A percentile compares a stretch with the other conserved stretches of the same genome.
Evolutionary conservation across 2,797 vertebrate genomes (phyloP).

Genomic region (Labeo calbasu): DNA sequence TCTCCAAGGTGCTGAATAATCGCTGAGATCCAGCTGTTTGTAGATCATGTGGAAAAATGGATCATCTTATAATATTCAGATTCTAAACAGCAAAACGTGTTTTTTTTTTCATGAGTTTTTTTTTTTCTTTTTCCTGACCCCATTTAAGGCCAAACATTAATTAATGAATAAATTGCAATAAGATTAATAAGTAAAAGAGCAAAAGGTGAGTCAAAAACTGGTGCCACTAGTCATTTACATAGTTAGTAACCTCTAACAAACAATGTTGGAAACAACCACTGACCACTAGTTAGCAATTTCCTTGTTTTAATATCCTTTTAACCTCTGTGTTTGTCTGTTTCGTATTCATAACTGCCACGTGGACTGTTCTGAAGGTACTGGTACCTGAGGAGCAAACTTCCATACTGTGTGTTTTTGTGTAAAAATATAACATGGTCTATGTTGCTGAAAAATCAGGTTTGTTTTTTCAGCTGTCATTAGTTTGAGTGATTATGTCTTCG

Average conservation of each 20-base stretch:
- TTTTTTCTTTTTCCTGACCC: background rate
- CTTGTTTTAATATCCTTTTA: conserved; percentile 53
- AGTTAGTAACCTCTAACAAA: background rate
- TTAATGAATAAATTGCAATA: background rate
- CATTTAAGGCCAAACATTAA: background rate
- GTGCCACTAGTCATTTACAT: background rate
- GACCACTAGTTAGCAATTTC: background rate
- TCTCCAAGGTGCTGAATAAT: background rate
- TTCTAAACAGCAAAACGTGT: background rate
- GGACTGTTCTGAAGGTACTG: conserved; percentile 65
- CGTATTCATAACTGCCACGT: conserved; percentile 64
- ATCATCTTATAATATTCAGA: background rate
- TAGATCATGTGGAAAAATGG: background rate
- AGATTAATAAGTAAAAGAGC: background rate
- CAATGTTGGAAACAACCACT: background rate
- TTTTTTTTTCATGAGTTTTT: too few species aligned
- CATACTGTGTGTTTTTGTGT: conserved; percentile 44
- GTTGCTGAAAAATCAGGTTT: conserved; percentile 60
- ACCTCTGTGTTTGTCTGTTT: conserved; percentile 67
- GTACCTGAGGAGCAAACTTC: conserved; percentile 56
- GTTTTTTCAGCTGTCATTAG: conserved; percentile 38
- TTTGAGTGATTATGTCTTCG: conserved; percentile 18
- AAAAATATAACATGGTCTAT: conserved; percentile 35
- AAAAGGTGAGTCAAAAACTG: background rate
- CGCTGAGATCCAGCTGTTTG: background rate